phyloP scores from a whole-genome alignment of 1,140 invertebrate genomes.

The Drosophila micromelanica region DNA sequence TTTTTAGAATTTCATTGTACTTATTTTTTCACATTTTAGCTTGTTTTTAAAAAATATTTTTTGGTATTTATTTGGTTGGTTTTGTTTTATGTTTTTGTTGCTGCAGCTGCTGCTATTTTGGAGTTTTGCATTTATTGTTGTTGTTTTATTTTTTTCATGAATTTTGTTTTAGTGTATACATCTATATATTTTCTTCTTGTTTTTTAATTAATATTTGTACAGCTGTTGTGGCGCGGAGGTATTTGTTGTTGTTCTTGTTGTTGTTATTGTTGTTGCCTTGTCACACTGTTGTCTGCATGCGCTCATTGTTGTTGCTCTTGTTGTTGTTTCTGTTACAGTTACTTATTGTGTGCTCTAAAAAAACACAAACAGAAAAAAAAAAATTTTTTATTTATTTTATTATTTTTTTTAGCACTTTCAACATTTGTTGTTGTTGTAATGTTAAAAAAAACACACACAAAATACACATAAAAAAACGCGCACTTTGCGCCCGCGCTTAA shows the following conservation, averaged over 20 bases:
- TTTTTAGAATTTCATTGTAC: slow-evolving; percentile 20
- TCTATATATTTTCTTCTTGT: slow-evolving; percentile 11
- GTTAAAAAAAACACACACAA: slow-evolving; percentile 13
- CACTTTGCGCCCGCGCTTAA: slow-evolving; percentile 14
- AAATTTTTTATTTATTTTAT: background rate
- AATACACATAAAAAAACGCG: slow-evolving; percentile 9
- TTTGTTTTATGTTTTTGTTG: slow-evolving; percentile 32
- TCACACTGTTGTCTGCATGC: slow-evolving; percentile 28
- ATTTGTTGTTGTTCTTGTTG: slow-evolving; percentile 37
- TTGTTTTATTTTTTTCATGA: background rate
- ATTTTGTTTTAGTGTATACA: slow-evolving; percentile 11
- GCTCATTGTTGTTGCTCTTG: slow-evolving; percentile 35
- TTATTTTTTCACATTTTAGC: slow-evolving; percentile 8
- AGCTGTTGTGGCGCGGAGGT: slow-evolving; percentile 44
- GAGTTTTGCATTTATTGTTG: slow-evolving; percentile 21
- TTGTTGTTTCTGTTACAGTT: slow-evolving; percentile 29
- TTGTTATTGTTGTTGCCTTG: slow-evolving; percentile 30
- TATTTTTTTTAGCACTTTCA: background rate
- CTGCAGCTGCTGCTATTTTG: slow-evolving; percentile 49
- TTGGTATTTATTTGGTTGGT: slow-evolving; percentile 44
- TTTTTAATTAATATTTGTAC: slow-evolving; percentile 47
- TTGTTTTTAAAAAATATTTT: slow-evolving; percentile 48
- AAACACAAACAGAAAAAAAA: slow-evolving; percentile 19
- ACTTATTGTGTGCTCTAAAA: slow-evolving; percentile 25
- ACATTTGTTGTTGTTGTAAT: background rate